Conservation (phyloP, 2,797 vertebrate genomes). For the Anguilla anguilla region DNA sequence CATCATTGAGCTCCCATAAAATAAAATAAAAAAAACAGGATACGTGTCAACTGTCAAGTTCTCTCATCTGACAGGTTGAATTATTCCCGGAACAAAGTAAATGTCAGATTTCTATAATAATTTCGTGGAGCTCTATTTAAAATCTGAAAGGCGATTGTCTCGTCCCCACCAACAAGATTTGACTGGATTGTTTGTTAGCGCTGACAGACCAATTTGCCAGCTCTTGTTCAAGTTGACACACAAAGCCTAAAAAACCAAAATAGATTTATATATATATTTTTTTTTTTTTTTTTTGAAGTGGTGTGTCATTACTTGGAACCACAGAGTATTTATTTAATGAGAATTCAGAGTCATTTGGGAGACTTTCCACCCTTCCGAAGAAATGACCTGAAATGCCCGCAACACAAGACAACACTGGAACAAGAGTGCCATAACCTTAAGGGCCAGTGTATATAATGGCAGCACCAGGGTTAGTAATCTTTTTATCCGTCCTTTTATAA, state of each 20-base stretch:
- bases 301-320: conserved; percentile 19
- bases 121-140: conserved; percentile 39
- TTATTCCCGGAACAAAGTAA: conserved; percentile 57
- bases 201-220: conserved; percentile 15
- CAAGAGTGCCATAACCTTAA: background rate
- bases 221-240: conserved; percentile 38
- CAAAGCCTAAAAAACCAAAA: conserved; percentile 22
- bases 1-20: conserved; percentile 62
- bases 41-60: conserved; percentile 57
- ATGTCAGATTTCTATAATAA: conserved; percentile 59
- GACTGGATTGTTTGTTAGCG: conserved; percentile 28
- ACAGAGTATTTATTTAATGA: conserved; percentile 35
- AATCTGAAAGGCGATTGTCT: conserved; percentile 47
- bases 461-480: background rate
- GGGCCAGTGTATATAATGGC: background rate
- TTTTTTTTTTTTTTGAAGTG: background rate
- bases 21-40: conserved; percentile 60
- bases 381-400: background rate
- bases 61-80: conserved; percentile 68
- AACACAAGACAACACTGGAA: background rate
- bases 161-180: conserved; percentile 36
- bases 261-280: background rate
- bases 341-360: conserved; percentile 11
- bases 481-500: background rate
- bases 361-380: background rate